Conservation (phyloP, 2,113 vertebrate genomes). For the Hemicordylus capensis region DNA sequence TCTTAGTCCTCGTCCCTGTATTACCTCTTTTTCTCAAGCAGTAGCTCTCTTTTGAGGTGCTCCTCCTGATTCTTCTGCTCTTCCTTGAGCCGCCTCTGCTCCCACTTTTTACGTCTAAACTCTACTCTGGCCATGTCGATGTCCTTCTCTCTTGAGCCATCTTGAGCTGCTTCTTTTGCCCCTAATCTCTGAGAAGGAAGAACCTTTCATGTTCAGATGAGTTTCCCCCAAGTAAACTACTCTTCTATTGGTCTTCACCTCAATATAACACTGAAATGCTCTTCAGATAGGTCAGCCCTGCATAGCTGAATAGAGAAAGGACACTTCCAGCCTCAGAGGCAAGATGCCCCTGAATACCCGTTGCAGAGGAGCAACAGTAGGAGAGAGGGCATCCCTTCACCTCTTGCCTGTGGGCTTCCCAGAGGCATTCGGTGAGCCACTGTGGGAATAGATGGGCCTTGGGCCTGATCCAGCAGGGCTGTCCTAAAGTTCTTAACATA, state of each 20-base stretch:
- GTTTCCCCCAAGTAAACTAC: conserved; percentile 10
- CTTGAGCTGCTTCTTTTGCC: neutral
- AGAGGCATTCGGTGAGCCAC: too few species aligned
- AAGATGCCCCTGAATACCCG: too few species aligned
- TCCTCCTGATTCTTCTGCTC: conserved; percentile 49
- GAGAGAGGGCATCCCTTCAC: too few species aligned
- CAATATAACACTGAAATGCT: neutral
- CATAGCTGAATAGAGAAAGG: neutral
- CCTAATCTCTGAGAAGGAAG: conserved; percentile 33
- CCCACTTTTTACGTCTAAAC: conserved; percentile 41
- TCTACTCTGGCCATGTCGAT: conserved; percentile 31
- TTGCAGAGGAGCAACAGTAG: too few species aligned
- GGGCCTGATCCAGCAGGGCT: too few species aligned
- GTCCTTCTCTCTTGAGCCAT: conserved; percentile 26
- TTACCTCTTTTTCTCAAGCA: conserved; percentile 53
- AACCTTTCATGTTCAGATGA: neutral
- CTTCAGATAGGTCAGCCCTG: neutral
- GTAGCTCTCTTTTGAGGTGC: rapidly evolving
- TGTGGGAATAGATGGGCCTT: too few species aligned
- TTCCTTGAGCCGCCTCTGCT: conserved; percentile 51
- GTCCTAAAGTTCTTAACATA: too few species aligned
- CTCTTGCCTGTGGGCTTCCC: too few species aligned
- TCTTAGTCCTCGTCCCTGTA: neutral
- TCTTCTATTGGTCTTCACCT: neutral
- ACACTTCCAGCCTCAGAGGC: too few species aligned